A percentile compares a stretch with the other conserved stretches of the same genome.
Evolutionary conservation across 2,797 vertebrate species (phyloP).

Genomic region (Protosalanx chinensis): DNA sequence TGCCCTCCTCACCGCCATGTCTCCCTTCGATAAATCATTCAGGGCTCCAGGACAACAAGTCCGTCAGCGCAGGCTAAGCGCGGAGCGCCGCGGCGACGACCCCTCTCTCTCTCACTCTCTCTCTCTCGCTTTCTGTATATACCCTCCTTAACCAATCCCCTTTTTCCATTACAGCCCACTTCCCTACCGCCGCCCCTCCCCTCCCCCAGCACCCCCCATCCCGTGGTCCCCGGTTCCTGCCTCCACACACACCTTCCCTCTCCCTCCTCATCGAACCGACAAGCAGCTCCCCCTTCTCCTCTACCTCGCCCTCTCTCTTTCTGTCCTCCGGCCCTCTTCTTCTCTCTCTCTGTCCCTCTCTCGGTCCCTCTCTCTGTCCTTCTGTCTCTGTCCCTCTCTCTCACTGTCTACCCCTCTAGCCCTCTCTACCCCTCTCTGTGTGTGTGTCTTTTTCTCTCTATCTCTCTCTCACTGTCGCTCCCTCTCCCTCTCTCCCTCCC

Average conservation of each 20-base stretch:
- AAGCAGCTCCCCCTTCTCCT: background rate
- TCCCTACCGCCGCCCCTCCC: background rate
- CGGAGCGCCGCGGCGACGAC: constrained; percentile 48
- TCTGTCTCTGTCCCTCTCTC: background rate
- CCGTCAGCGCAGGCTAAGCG: constrained; percentile 50
- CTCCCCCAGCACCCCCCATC: background rate
- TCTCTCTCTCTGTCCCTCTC: background rate
- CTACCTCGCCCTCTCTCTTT: background rate
- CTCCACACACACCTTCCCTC: background rate
- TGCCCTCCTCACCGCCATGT: constrained; percentile 64
- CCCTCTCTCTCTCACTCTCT: constrained; percentile 1
- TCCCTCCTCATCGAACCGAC: background rate
- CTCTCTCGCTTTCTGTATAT: too few relatives aligned
- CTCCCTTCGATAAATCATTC: constrained; percentile 76
- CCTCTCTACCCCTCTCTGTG: background rate
- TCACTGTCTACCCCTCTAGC: background rate
- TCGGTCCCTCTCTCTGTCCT: background rate
- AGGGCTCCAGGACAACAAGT: constrained; percentile 41
- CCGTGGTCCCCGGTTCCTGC: background rate
- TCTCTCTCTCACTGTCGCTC: background rate
- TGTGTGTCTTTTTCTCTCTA: background rate
- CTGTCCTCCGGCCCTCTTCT: too few relatives aligned
- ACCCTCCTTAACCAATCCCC: background rate
- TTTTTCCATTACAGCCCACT: background rate
- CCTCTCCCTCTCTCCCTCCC: background rate